Evolutionary conservation across 1,140 invertebrate genomes (phyloP).

Genomic region (Tachypleus tridentatus): DNA sequence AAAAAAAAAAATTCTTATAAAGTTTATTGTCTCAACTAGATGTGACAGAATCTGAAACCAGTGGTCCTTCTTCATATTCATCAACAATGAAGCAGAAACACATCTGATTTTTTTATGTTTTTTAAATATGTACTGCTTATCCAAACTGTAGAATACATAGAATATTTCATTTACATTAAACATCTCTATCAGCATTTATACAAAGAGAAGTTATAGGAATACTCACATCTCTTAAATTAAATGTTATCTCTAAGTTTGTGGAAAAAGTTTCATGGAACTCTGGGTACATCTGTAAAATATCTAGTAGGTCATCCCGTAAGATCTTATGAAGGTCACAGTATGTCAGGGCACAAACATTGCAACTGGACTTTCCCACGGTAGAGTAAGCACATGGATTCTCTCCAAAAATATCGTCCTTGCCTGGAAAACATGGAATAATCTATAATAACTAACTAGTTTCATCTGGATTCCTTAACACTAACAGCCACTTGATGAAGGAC

Average conservation of each 20-base stretch:
- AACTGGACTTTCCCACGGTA: constrained; percentile 91
- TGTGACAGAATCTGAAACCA: no score
- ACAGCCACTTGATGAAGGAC: no score
- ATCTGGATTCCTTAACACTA: no score
- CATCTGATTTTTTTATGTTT: no score
- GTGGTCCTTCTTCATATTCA: no score
- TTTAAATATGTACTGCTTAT: no score
- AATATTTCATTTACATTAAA: no score
- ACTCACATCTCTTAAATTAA: constrained; percentile 88
- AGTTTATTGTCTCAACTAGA: no score
- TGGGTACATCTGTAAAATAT: constrained; percentile 93
- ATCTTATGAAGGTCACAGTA: constrained; percentile 99
- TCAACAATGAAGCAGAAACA: no score
- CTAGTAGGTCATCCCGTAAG: constrained; percentile 88
- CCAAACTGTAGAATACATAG: no score
- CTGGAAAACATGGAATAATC: constrained; percentile 38
- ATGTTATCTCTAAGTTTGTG: constrained; percentile 90
- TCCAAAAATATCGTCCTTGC: constrained; percentile 96
- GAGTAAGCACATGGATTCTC: constrained; percentile 89
- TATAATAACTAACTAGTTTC: neutral
- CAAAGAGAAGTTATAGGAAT: neutral
- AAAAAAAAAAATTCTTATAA: constrained; percentile 3
- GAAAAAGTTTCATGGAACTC: constrained; percentile 89
- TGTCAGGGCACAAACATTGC: constrained; percentile 94
- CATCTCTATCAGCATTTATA: no score